Conservation (phyloP, 2,888 invertebrate species). For the Bellardia pandia region DNA sequence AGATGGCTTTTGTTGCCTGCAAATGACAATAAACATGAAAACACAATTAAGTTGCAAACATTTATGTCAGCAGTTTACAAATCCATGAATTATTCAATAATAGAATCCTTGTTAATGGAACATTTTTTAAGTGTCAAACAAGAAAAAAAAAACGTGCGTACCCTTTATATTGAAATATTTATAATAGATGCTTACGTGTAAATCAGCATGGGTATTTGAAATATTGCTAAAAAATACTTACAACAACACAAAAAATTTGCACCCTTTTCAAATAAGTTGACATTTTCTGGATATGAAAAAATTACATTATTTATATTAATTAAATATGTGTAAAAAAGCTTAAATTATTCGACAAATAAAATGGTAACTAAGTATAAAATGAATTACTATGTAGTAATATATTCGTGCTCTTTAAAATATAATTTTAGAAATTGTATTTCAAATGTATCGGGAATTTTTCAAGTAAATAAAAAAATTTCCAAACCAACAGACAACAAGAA, state of each 20-base stretch:
- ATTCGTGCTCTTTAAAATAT: neutral
- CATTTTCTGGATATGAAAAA: neutral
- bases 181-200: neutral
- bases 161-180: neutral
- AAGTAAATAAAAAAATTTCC: no score
- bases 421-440: no score
- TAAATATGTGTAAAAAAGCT: neutral
- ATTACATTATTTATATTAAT: neutral
- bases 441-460: no score
- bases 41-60: slow-evolving; percentile 8
- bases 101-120: neutral
- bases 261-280: neutral
- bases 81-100: slow-evolving; percentile 16
- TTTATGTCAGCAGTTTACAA: slow-evolving; percentile 19
- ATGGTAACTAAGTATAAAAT: neutral
- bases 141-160: neutral
- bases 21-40: slow-evolving; percentile 15
- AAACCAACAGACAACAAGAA: no score
- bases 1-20: neutral
- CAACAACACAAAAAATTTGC: neutral
- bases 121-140: neutral
- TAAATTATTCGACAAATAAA: neutral
- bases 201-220: neutral
- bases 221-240: neutral
- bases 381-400: neutral